A percentile compares a stretch with the other conserved stretches of the same genome.
Evolutionary conservation across 2,113 vertebrate species (phyloP).

Genomic region (Pristiophorus japonicus): DNA sequence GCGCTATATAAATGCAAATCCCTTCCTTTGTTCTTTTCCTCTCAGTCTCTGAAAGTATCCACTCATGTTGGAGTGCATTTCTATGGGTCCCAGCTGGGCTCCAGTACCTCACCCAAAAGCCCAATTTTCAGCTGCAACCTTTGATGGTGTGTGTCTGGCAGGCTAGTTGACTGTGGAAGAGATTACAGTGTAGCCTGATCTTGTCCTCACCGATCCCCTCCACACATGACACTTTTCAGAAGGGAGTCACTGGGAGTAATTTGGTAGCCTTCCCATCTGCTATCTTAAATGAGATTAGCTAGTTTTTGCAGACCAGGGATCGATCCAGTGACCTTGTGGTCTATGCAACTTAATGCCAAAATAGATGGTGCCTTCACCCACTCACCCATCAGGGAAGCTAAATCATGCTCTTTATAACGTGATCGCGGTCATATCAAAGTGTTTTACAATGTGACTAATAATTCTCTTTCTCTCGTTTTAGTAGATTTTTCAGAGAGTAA

Average conservation of each 20-base stretch:
- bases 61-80: too few relatives aligned
- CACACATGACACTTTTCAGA: neutral
- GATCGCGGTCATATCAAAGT: neutral
- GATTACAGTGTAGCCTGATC: neutral
- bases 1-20: too few relatives aligned
- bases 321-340: neutral
- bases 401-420: neutral
- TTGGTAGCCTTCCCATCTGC: neutral
- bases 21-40: too few relatives aligned
- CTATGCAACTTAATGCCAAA: neutral
- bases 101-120: neutral
- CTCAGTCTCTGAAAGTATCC: too few relatives aligned
- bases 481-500: slow-evolving; percentile 57
- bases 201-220: neutral
- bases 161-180: too few relatives aligned
- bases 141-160: too few relatives aligned
- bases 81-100: neutral
- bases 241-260: neutral
- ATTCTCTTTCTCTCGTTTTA: slow-evolving; percentile 14
- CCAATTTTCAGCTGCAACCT: too few relatives aligned
- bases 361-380: neutral
- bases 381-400: neutral
- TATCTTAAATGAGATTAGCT: neutral
- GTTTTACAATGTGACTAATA: neutral
- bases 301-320: neutral